Evolutionary conservation across 2,113 vertebrate species (phyloP), one percentile per base, ranked within the genome.

Genomic region (Perccottus glenii): DNA sequence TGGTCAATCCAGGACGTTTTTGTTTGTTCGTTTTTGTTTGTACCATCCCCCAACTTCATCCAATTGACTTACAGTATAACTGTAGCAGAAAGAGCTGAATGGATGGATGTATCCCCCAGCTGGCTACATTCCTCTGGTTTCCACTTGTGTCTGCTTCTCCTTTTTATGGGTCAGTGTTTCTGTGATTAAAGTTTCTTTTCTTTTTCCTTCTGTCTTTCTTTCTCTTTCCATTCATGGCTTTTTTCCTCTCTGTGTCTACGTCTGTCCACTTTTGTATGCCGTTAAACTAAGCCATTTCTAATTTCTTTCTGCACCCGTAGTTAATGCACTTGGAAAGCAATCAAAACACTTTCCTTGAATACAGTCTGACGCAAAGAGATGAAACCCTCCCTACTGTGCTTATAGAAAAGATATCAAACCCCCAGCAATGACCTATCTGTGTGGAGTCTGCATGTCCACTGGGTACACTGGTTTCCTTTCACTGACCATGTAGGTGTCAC

Each of bases 91-190:
- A 75, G 68, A 75, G 71, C 70, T 78, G 81, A 80, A 85, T 73
- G 79, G 69, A 83, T 84, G 83, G 84, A 91, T 90, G 87, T 60
- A 84, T 88, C 88, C 88, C 75, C 78, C 91, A 91, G 90, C 88
- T 90, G 88, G 89, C 70, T 72, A 60, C 90, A 91, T 92, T 92
- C 87, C 79, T 89, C 78, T 85, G 83, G 84, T 92, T 91, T 90
- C 90, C 81, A 88, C 88, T 88, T 92, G 81, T 90, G 90, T 92
- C 89, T 90, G 89, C 78, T 83, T 88, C 81, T 80, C 51, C 78
- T 78, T 80, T 91, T 91, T 91, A 89, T 89, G 84, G 85, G 91
- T 90, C 86, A 88, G 73, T 89, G 82, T 91, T 91, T 90, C 88
- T 90, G 87, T 90, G 88, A 92, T 92, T 92, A 91, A 89, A 90